Evolutionary conservation across 2,888 invertebrate genomes (phyloP), one percentile per base, ranked within the genome.

Genomic region (Seladonia tumulorum): DNA sequence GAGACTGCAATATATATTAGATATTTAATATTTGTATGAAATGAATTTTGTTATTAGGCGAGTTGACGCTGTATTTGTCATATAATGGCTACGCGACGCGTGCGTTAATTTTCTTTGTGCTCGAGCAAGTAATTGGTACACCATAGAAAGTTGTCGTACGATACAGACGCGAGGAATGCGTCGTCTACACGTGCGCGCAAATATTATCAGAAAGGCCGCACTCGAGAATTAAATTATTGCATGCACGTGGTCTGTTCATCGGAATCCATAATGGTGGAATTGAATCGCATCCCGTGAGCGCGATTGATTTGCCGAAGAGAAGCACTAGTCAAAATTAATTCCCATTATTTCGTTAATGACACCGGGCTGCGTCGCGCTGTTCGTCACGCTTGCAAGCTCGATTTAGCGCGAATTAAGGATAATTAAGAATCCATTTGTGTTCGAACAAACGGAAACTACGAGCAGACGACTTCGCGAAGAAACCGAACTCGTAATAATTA

Each of bases 271-370:
- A 91, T 91, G 87, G 91, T 86, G 85, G 89, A 92, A 92, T 92
- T 88, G 91, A 91, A 91, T 92, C 89, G 92, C 85, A 89, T 81
- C 87, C 88, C 90, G 90, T 81, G 88, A 92, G 87, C 90, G 86
- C 92, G 91, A 91, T 91, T 91, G 91, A 91, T 91, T 91, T 89
- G 85, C 85, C 86, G 87, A 90, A 91, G 92, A 86, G 92, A 91
- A 91, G 90, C 91, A 91, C 92, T 91, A 92, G 92, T 91, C 91
- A 91, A 91, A 91, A 91, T 90, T 91, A 91, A 91, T 92, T 91
- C 87, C 91, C 85, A 92, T 91, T 91, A 90, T 91, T 91, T 91
- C 91, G 87, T 92, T 91, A 91, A 91, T 92, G 91, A 91, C 90
- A 91, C 90, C 90, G 87, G 81, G 85, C 82, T 83, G 89, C 88